Percentiles rank a stretch among this genome's conserved stretches.
Evolutionary conservation across 1,140 invertebrate species (phyloP).

Genomic region (Ridgeia piscesae): DNA sequence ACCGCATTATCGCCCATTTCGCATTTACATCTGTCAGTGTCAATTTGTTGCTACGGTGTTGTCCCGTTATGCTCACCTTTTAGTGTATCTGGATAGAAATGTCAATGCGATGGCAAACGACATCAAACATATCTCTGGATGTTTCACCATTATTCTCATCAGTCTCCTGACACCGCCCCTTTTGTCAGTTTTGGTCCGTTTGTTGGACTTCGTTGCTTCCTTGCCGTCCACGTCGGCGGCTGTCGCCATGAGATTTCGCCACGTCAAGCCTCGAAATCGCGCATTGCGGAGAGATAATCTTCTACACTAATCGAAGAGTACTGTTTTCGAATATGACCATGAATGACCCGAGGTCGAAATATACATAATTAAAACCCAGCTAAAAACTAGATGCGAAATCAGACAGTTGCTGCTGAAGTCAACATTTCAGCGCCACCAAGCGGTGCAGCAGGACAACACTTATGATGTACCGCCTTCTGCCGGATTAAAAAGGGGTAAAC

Average conservation of each 20-base stretch:
- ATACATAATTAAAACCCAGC: neutral
- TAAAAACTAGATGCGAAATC: neutral
- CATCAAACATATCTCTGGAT: neutral
- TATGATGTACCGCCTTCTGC: neutral
- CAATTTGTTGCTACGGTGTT: neutral
- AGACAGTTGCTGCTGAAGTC: neutral
- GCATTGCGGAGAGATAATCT: neutral
- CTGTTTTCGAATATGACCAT: neutral
- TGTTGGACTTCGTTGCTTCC: neutral
- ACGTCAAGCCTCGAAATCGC: neutral
- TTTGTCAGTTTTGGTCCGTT: neutral
- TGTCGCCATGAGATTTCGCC: neutral
- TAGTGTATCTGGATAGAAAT: neutral
- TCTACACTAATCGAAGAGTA: neutral
- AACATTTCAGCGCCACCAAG: neutral
- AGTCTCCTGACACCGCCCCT: neutral
- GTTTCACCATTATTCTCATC: neutral
- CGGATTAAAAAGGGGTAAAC: neutral
- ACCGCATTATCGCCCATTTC: neutral
- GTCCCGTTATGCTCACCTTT: neutral
- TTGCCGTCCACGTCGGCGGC: neutral
- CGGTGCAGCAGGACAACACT: neutral
- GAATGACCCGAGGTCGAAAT: neutral
- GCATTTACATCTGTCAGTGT: neutral
- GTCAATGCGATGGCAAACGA: neutral